phyloP scores from a whole-genome alignment of 2,888 invertebrate species.

The Ormyrus labotus region DNA sequence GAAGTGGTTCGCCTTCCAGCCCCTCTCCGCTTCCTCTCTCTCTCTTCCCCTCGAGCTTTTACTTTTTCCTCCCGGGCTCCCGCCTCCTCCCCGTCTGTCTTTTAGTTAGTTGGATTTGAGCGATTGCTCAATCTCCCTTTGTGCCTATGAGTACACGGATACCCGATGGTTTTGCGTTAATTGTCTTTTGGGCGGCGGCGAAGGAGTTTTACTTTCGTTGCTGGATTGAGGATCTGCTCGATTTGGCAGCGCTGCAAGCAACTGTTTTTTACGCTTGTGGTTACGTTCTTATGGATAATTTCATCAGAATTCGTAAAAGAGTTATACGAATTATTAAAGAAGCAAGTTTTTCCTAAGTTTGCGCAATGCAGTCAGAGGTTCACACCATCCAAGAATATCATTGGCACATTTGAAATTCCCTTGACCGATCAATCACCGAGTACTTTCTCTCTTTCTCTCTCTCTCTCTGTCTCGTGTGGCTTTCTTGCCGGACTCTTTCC shows the following conservation, averaged over 20 bases:
- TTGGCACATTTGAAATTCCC: not conserved
- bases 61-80: conserved; percentile 17
- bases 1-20: conserved; percentile 69
- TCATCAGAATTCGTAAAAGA: no score
- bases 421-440: conserved; percentile 26
- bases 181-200: conserved; percentile 6
- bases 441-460: conserved; percentile 29
- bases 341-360: no score
- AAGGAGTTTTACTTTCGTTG: no score
- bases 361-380: not conserved
- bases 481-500: not conserved
- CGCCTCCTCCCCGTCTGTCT: not conserved
- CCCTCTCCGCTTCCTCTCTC: conserved; percentile 54
- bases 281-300: no score
- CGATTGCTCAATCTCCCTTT: conserved; percentile 38
- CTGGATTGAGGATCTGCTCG: no score
- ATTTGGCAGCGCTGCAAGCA: no score
- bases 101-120: conserved; percentile 41
- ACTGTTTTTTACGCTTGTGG: no score
- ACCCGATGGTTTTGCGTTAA: conserved; percentile 11
- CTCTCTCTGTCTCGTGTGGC: conserved; percentile 33
- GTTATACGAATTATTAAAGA: no score
- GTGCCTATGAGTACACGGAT: not conserved
- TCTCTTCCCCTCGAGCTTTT: conserved; percentile 26
- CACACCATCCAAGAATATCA: not conserved